Evolutionary conservation across 2,797 vertebrate species (phyloP).

Genomic region (Gymnocypris eckloni): DNA sequence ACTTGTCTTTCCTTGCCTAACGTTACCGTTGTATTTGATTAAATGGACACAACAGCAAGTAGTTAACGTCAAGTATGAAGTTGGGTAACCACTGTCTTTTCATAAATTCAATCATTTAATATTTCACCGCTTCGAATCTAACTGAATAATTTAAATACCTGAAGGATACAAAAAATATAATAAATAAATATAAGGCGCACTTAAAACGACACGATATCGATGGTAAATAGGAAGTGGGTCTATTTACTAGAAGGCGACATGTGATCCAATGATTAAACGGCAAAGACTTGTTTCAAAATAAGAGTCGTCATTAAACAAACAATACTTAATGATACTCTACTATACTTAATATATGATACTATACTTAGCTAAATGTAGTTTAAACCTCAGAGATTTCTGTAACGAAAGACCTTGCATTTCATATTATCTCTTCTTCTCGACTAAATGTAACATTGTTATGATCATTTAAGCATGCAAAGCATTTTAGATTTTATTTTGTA

Average conservation of each 20-base stretch:
- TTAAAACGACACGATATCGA: not conserved
- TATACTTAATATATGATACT: too few species aligned
- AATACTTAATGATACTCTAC: too few species aligned
- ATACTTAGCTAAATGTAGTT: not conserved
- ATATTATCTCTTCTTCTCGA: too few species aligned
- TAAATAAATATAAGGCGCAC: not conserved
- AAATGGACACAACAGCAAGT: not conserved
- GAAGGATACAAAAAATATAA: not conserved
- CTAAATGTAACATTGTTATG: not conserved
- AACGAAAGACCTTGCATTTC: too few species aligned
- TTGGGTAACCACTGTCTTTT: not conserved
- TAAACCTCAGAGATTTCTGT: not conserved
- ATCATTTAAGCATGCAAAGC: not conserved
- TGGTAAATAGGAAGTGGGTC: not conserved
- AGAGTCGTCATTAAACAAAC: not conserved
- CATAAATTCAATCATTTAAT: not conserved
- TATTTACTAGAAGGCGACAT: not conserved
- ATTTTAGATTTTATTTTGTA: too few species aligned
- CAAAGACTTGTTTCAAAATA: slow-evolving; percentile 17
- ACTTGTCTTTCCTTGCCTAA: too few species aligned
- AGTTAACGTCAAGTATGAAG: not conserved
- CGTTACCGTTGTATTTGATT: not conserved
- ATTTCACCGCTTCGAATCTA: not conserved
- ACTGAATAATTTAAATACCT: not conserved
- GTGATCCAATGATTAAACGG: not conserved